A percentile compares a stretch with the other conserved stretches of the same genome.
Evolutionary conservation across 2,888 invertebrate species (phyloP).

Genomic region (Stenodera caucasica): DNA sequence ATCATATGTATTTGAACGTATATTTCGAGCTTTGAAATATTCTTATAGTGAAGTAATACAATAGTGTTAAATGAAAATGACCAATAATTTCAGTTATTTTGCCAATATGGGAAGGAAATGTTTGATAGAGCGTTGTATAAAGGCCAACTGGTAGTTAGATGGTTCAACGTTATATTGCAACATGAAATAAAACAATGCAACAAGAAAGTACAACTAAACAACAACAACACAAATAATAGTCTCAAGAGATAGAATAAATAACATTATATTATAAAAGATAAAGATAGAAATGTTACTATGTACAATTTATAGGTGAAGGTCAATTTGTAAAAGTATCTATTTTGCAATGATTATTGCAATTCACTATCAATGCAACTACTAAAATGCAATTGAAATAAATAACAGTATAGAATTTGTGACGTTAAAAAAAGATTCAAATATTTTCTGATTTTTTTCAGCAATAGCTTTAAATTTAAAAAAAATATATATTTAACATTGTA

Average conservation of each 20-base stretch:
- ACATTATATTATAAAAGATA: background rate
- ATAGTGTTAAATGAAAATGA: no score
- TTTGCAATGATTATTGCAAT: conserved; percentile 29
- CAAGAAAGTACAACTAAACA: conserved; percentile 23
- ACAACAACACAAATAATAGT: background rate
- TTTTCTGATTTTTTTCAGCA: no score
- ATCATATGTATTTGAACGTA: no score
- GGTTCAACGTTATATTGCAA: conserved; percentile 15
- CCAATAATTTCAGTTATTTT: no score
- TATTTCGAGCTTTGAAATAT: no score
- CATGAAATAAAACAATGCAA: conserved; percentile 27
- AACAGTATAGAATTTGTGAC: no score
- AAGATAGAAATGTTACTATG: conserved; percentile 8
- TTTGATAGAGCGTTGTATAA: background rate
- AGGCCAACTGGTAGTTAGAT: conserved; percentile 8
- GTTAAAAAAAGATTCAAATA: no score
- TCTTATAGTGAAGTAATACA: no score
- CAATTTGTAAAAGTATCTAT: conserved; percentile 31
- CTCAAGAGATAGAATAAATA: no score
- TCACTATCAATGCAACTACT: conserved; percentile 26
- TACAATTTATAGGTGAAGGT: conserved; percentile 32
- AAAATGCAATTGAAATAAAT: conserved; percentile 6
- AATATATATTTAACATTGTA: no score
- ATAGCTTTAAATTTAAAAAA: no score
- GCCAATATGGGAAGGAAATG: background rate